A percentile compares a stretch with the other conserved stretches of the same genome.
Evolutionary conservation across 2,888 invertebrate genomes (phyloP).

Genomic region (Dorcus hopei): DNA sequence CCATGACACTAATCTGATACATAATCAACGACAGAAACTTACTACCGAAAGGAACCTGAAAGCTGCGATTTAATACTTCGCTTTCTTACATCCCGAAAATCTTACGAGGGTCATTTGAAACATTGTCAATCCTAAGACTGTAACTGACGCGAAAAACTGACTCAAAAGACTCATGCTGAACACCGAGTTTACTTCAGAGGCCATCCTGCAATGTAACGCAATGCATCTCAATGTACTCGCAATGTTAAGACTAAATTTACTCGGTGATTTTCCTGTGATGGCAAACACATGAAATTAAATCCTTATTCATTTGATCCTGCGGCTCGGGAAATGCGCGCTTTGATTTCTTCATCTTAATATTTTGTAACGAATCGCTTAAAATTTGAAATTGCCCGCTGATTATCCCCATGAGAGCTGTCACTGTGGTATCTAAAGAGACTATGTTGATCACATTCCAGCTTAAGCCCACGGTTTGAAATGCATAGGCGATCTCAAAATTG

Average conservation of each 20-base stretch:
- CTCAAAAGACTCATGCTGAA: conserved; percentile 36
- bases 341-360: conserved; percentile 1
- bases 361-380: conserved; percentile 44
- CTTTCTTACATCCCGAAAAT: too few relatives aligned
- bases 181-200: conserved; percentile 37
- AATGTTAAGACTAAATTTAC: conserved; percentile 13
- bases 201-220: conserved; percentile 27
- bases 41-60: conserved; percentile 22
- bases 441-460: conserved; percentile 52
- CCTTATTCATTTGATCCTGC: neutral
- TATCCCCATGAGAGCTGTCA: conserved; percentile 51
- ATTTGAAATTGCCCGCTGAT: conserved; percentile 51
- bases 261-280: conserved; percentile 25
- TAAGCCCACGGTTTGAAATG: conserved; percentile 52
- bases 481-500: conserved; percentile 49
- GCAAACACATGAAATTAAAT: conserved; percentile 20
- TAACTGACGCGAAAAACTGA: conserved; percentile 40
- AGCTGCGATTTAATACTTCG: too few relatives aligned
- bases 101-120: conserved; percentile 39
- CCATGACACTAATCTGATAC: conserved; percentile 55
- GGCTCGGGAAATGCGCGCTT: too few relatives aligned
- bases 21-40: conserved; percentile 52
- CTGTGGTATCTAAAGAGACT: conserved; percentile 52
- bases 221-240: neutral
- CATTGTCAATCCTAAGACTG: conserved; percentile 44